Base-by-base conservation (phyloP, 1,140 invertebrate genomes). In the Heliconius eleuchia region DNA sequence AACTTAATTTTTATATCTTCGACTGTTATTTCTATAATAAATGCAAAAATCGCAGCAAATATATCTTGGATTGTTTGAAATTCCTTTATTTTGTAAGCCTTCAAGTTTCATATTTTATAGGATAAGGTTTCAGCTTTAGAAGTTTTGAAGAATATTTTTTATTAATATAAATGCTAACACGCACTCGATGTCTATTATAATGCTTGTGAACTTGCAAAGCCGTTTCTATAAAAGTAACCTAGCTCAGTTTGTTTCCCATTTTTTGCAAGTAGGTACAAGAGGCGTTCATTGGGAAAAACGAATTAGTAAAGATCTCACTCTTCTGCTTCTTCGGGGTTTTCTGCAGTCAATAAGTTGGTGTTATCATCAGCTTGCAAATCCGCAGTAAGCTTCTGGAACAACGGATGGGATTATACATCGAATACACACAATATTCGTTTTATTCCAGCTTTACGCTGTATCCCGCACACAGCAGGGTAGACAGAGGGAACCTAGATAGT, bases 351-450 rank as follows among this genome's bases (percentile, higher is more conserved):
- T 71, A 95, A 81, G 73, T 93, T 94, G 19, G 94, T 94, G 81
- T 95, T 94, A 83, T 94, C 94, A 73, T 94, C 93, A 30, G 89
- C 92, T 83, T 94, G 93, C 66, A 92, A 84, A 77, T 95, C 94
- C 52, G 92, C 87, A 76, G 94, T 93, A 82, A 94, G 82, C 90
- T 95, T 89, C 90, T 94, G 86, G 76, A 94, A 95, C 88, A 90
- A 91, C 73, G 80, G 74, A 37, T 19, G 23, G 18, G 46, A 72
- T 83, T 85, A 76, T 50, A 73, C 4, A 80, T 77, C 55, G 55
- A 42, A 42, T 4, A 16, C 13, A 27, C 5, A 60, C n/a, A 37
- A 37, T 37, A 37, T 37, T 37, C 34, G 7, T 37, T 37, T 37
- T 37, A 6, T 37, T 1, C 0, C 34, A 37, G 34, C 6, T 6